These are phyloP conservation scores for Agelas oroides DNA, from an alignment of 37 sponge, comb jelly and placozoan genomes.

Conservation along the genomic window DNA sequence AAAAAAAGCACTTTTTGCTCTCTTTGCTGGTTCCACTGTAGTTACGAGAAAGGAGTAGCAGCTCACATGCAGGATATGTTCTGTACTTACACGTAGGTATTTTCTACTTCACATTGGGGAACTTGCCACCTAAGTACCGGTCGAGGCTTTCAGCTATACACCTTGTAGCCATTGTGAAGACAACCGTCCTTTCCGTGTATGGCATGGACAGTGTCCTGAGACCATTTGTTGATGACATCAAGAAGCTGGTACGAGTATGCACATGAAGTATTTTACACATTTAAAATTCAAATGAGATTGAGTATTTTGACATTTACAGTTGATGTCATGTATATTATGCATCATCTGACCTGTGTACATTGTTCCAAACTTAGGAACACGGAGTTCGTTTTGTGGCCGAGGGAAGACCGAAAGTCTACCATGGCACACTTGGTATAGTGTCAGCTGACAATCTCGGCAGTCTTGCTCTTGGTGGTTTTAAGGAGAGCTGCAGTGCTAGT, in stretches of 20 bases:
- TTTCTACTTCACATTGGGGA: slow-evolving; percentile 58
- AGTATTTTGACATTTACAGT: too few relatives aligned
- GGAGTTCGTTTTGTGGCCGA: background rate
- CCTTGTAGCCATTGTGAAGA: slow-evolving; percentile 21
- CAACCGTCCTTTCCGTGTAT: slow-evolving; percentile 3
- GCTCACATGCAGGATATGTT: too few relatives aligned
- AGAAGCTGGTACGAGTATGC: slow-evolving; percentile 38
- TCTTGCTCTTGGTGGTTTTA: slow-evolving; percentile 49
- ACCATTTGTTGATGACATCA: slow-evolving; percentile 50
- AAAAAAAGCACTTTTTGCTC: too few relatives aligned
- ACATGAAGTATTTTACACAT: background rate
- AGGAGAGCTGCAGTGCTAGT: slow-evolving; percentile 49
- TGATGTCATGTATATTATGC: too few relatives aligned
- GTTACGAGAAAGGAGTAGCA: too few relatives aligned
- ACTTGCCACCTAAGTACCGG: slow-evolving; percentile 29
- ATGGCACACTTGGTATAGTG: slow-evolving; percentile 42
- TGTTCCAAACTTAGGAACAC: slow-evolving; percentile 37
- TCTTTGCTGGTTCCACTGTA: too few relatives aligned
- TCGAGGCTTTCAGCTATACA: slow-evolving; percentile 38
- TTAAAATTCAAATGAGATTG: too few relatives aligned
- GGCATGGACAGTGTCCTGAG: slow-evolving; percentile 36
- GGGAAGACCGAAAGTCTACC: background rate
- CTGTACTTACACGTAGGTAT: too few relatives aligned
- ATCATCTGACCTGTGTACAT: too few relatives aligned
- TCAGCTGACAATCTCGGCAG: slow-evolving; percentile 59